Conservation (phyloP, 2,797 vertebrate species). For the Amphiprion clarkii region DNA sequence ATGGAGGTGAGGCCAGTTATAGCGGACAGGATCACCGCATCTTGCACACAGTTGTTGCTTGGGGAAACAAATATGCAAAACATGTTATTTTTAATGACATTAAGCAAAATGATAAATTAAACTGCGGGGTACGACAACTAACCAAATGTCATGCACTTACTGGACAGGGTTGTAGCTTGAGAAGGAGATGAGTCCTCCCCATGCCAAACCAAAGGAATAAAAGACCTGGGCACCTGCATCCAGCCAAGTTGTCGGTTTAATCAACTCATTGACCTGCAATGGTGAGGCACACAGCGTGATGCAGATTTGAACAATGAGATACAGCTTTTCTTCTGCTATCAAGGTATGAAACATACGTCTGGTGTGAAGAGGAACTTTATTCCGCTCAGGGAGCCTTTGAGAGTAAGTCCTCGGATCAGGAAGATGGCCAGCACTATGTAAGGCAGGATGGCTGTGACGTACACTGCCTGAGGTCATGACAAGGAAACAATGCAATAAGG, state of each 20-base stretch:
- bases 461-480: conserved; percentile 88
- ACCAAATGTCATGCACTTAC: conserved; percentile 82
- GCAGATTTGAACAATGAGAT: too few relatives aligned
- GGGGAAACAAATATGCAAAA: background rate
- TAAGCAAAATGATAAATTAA: too few relatives aligned
- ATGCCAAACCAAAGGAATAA: conserved; percentile 94
- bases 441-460: conserved; percentile 94
- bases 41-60: conserved; percentile 96
- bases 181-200: conserved; percentile 98
- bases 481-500: too few relatives aligned
- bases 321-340: background rate
- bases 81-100: too few relatives aligned
- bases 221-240: conserved; percentile 97
- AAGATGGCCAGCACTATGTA: conserved; percentile 95
- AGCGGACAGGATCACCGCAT: conserved; percentile 90
- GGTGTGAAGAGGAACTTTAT: conserved; percentile 93
- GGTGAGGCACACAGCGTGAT: background rate
- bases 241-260: conserved; percentile 94
- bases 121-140: too few relatives aligned
- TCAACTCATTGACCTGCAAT: conserved; percentile 90
- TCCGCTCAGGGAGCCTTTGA: conserved; percentile 91
- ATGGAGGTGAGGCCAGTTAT: conserved; percentile 93
- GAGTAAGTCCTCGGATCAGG: conserved; percentile 91
- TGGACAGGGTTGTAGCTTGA: conserved; percentile 98
- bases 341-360: conserved; percentile 81